Evolutionary conservation across 1,140 invertebrate genomes (phyloP).

Genomic region (Phortica variegata): DNA sequence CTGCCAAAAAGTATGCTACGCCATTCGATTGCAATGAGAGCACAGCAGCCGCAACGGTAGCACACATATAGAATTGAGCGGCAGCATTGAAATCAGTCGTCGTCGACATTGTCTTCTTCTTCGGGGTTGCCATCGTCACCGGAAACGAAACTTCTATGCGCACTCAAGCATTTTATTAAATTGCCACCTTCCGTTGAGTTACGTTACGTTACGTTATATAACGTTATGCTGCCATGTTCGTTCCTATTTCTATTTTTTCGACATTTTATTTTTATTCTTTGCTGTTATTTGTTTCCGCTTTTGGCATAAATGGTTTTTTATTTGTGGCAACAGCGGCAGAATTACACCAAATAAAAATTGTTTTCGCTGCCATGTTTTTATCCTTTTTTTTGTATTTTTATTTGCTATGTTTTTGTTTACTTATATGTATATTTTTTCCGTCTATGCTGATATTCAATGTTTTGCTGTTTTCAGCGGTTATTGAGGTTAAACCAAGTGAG

Average conservation of each 20-base stretch:
- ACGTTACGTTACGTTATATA: constrained; percentile 13
- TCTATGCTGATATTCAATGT: no score
- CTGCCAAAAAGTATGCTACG: constrained; percentile 45
- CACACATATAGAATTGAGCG: no score
- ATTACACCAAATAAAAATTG: no score
- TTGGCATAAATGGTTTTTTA: constrained; percentile 29
- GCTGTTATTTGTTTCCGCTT: constrained; percentile 51
- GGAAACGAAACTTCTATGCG: constrained; percentile 52
- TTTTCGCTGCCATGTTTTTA: no score
- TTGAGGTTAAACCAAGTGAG: constrained; percentile 43
- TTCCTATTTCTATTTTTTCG: no score
- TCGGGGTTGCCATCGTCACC: no score
- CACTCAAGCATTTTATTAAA: constrained; percentile 57
- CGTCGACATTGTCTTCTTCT: no score
- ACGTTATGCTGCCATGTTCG: no score
- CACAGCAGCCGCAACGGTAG: constrained; percentile 8
- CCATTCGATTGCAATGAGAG: constrained; percentile 10
- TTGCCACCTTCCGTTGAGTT: constrained; percentile 57
- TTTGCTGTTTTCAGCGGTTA: constrained; percentile 5
- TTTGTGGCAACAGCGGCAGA: constrained; percentile 13
- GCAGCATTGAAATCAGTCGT: constrained; percentile 14
- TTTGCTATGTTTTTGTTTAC: no score
- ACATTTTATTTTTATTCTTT: no score
- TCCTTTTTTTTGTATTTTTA: no score
- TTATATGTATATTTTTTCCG: no score